These are phyloP conservation scores for Myiozetetes cayanensis DNA, from an alignment of 2,113 vertebrate species.

Conservation along the genomic window DNA sequence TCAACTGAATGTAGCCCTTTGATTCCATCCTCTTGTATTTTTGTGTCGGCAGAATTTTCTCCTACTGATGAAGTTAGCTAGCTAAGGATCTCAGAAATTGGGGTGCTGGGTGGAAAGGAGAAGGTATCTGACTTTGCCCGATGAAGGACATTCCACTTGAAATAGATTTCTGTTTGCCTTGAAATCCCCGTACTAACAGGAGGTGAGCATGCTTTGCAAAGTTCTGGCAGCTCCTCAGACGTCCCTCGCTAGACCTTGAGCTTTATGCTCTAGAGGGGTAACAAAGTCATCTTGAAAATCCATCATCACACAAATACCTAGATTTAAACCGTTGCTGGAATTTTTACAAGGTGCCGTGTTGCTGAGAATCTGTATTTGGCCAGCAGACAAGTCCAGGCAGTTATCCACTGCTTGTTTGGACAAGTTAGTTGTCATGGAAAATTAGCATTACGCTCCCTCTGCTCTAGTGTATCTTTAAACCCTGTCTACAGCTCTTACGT, in stretches of 20 bases:
- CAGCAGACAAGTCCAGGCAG: slow-evolving; percentile 46
- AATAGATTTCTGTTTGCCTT: background rate
- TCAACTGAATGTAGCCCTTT: background rate
- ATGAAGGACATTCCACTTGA: background rate
- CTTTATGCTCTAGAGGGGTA: background rate
- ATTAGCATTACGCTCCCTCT: background rate
- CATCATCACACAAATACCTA: background rate
- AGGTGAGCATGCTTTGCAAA: background rate
- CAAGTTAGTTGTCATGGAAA: slow-evolving; percentile 57
- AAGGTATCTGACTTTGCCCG: background rate
- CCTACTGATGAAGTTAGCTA: background rate
- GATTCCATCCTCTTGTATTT: background rate
- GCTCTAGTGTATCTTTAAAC: background rate
- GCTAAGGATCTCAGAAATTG: background rate
- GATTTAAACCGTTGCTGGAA: background rate
- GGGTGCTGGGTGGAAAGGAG: background rate
- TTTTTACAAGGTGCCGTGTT: slow-evolving; percentile 13
- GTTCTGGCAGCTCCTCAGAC: background rate
- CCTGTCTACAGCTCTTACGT: background rate
- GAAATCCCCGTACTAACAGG: background rate
- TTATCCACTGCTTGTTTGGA: slow-evolving; percentile 17
- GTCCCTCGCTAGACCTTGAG: background rate
- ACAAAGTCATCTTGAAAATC: background rate
- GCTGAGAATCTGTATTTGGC: background rate
- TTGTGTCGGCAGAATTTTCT: background rate